Evolutionary conservation across 2,888 invertebrate genomes (phyloP), one percentile per base, ranked within the genome.

Genomic region (Baccha elongata): DNA sequence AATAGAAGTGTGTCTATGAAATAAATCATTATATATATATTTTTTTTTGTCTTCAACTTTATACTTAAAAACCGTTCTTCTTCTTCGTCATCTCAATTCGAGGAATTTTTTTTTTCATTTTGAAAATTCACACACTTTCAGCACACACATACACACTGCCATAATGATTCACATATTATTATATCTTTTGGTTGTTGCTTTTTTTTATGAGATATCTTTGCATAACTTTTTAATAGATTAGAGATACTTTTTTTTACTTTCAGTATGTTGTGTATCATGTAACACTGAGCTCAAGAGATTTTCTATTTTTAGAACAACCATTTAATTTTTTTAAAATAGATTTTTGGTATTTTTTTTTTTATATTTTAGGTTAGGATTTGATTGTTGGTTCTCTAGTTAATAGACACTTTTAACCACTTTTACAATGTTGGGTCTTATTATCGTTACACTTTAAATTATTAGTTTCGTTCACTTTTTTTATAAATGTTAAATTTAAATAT

Each of bases 201-300:
- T 74, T 50, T 48, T 42, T 40, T 21, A 23, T 40, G 23, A 40
- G 21, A 50, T 72, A 65, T 40, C 64, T 83, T 83, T 83, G 78
- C 78, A 78, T 78, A 83, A 78, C 81, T 83, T 67, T 76, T 53
- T 50, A 13, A 53, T 53, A 53, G 35, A 44, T 46, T 44, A 79
- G 19, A 53, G 35, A 67, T 44, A 48, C 50, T 75, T 65, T 53
- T 19, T 58, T 76, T 71, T 37, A 60, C 53, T 81, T 81, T 81
- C 65, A 71, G 81, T 67, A 67, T 53, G 52, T 76, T 78, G 78
- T 86, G 87, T 86, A 87, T 87, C 87, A 87, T 86, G 86, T 87
- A 87, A 87, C 87, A 86, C 86, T 86, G 86, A 87, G 87, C 86
- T 87, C 85, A 84, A 85, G 84, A 79, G 84, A 79, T 85, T 78